Evolutionary conservation across 1,140 invertebrate genomes (phyloP).

Genomic region (Drosophila serrata): DNA sequence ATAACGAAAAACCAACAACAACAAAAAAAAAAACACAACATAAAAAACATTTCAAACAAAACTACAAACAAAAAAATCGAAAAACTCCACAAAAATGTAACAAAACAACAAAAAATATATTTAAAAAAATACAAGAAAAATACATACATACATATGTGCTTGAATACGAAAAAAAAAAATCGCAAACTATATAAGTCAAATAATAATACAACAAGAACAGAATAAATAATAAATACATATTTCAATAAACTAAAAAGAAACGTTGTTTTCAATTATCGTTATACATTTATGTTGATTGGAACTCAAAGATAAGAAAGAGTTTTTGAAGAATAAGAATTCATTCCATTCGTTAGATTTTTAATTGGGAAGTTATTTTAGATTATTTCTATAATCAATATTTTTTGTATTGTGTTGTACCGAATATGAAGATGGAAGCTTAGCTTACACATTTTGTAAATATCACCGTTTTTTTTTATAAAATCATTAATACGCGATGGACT

Average conservation of each 20-base stretch:
- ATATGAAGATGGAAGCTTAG: too few species aligned
- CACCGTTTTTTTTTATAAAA: too few species aligned
- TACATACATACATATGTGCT: constrained; percentile 80
- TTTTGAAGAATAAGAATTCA: background rate
- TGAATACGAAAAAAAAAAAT: constrained; percentile 79
- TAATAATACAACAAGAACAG: constrained; percentile 74
- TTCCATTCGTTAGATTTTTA: too few species aligned
- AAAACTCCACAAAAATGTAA: constrained; percentile 58
- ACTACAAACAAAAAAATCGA: constrained; percentile 57
- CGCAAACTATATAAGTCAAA: constrained; percentile 84
- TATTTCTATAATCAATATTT: too few species aligned
- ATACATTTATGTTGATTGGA: background rate
- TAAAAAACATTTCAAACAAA: constrained; percentile 70
- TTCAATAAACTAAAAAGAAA: constrained; percentile 73
- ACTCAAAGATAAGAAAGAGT: background rate
- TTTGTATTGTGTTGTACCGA: too few species aligned
- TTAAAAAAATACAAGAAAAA: constrained; percentile 58
- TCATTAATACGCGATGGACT: too few species aligned
- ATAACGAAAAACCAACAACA: constrained; percentile 48
- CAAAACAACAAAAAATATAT: constrained; percentile 67
- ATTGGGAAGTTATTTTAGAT: too few species aligned
- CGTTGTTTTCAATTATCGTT: background rate
- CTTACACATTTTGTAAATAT: too few species aligned
- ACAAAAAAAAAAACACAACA: constrained; percentile 68
- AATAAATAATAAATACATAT: constrained; percentile 78